Evolutionary conservation across 2,797 vertebrate genomes (phyloP).

Genomic region (Phrynocephalus forsythii): DNA sequence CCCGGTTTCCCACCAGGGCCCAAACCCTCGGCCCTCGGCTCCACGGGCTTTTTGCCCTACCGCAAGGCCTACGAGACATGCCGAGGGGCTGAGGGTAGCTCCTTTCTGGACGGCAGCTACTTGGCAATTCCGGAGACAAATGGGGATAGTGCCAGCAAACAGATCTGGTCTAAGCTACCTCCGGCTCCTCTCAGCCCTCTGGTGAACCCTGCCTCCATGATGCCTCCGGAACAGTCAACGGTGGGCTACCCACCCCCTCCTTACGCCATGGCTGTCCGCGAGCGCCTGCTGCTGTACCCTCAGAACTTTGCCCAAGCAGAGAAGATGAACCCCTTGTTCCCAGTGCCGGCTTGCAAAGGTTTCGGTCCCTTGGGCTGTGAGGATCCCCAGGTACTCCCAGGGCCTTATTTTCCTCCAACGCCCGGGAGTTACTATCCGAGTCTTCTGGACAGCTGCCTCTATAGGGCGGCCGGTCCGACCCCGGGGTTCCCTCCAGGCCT

Average conservation of each 20-base stretch:
- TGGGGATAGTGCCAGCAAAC: background rate
- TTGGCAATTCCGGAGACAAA: background rate
- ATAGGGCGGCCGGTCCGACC: rapidly evolving
- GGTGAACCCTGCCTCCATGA: constrained; percentile 60
- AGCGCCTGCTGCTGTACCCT: constrained; percentile 79
- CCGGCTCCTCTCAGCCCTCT: background rate
- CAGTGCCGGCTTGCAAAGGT: constrained; percentile 59
- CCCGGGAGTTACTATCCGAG: constrained; percentile 44
- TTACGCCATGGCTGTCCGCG: constrained; percentile 79
- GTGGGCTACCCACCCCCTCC: constrained; percentile 74
- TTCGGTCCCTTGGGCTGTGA: constrained; percentile 6
- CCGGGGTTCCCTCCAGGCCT: constrained; percentile 21
- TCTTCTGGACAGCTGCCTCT: constrained; percentile 50
- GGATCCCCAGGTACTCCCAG: constrained; percentile 15
- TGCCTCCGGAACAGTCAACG: constrained; percentile 78
- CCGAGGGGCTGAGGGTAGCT: constrained; percentile 56
- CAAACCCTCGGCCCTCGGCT: constrained; percentile 55
- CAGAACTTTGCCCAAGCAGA: constrained; percentile 70
- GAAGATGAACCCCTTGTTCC: constrained; percentile 52
- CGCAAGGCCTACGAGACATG: constrained; percentile 65
- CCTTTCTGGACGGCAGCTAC: constrained; percentile 76
- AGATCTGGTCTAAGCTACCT: constrained; percentile 64
- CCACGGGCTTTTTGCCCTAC: background rate
- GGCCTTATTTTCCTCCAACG: constrained; percentile 63
- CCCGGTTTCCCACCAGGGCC: constrained; percentile 31